Base-by-base conservation (phyloP, 2,888 invertebrate genomes). In the Hypsopygia costalis region DNA sequence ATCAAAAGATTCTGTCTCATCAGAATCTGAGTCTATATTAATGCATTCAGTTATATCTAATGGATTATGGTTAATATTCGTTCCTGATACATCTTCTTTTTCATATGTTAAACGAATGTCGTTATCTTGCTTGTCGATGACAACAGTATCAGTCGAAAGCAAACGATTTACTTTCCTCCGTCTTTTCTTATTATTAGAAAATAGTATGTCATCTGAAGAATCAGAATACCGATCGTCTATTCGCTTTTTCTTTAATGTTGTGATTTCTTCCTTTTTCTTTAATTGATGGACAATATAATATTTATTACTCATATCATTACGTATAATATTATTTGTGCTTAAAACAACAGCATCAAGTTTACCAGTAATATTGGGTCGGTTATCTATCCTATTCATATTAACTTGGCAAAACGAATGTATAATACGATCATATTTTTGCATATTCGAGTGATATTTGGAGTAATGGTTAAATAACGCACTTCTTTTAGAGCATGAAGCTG, bases 11-110 rank as follows among this genome's bases (percentile, higher is more conserved):
- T 55, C 62, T 20, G 62, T 57, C 16, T 2, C 4, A 20, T 58
- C 65, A 52, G 59, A 64, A 7, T 75, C 75, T 21, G 80, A 69
- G 36, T 72, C 76, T 47, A 83, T 67, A 41, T 62, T 66, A 30
- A 81, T 78, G 42, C 69, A 81, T 41, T 70, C 73, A 41, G 55
- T 49, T 12, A 44, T 38, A 12, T 34, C 11, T 42, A 43, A 20
- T 40, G 30, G 8, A 8, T 9, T 30, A 29, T 22, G 6, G 4
- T 41, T 40, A 33, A 31, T 34, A 22, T 36, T 40, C 32, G 40
- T 10, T 8, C 20, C 7, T 16, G 3, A 2, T 6, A 16, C 32
- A 8, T 20, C 39, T 11, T 33, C 39, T 27, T 12, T 33, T 7
- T 33, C 39, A 20, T 33, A 39, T 3, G 16, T 22, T 27, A 20